Base-by-base conservation (phyloP, 2,888 invertebrate species). In the Globia sparganii region DNA sequence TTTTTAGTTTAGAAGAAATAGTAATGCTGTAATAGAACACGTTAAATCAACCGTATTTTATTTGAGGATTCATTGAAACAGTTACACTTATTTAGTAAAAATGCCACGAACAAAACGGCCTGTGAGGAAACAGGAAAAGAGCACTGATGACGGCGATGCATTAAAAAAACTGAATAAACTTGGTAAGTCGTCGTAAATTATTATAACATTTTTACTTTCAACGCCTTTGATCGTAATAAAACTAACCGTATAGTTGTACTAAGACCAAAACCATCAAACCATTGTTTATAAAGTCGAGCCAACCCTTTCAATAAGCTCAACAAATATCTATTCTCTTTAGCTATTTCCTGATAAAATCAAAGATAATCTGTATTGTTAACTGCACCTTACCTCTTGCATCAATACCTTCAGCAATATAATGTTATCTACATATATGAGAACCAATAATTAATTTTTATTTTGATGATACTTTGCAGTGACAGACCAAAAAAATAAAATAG, bases 51-150 rank as follows among this genome's bases (percentile, higher is more conserved):
- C 62, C 28, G 13, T 37, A 53, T 28, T 46, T 37, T 40, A 70
- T 58, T 31, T 49, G n/a, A 53, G 71, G 25, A 56, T 72, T 74
- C 64, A 70, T 74, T 75, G 25, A 43, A 72, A 74, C 28, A 70
- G 43, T 67, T 65, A 75, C 49, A 69, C 59, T 59, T 72, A 21
- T 59, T 81, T 59, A 62, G 68, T 77, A 31, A 92, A 90, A 90
- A 96, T 96, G 96, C 96, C 96, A 31, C 92, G 96, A 78, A 96
- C 96, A 31, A 96, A 96, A 88, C 92, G 94, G 56, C 96, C 96
- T 18, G 92, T 87, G 5, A 92, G 90, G 64, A 94, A 92, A 85
- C 92, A 91, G 80, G 95, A 95, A 72, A 95, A 94, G 85, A 74
- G 86, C 3, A 75, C 86, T 6, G 95, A 94, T 80, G 90, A 91